Evolutionary conservation across 2,113 vertebrate species (phyloP).

Genomic region (Aldabrachelys gigantea): DNA sequence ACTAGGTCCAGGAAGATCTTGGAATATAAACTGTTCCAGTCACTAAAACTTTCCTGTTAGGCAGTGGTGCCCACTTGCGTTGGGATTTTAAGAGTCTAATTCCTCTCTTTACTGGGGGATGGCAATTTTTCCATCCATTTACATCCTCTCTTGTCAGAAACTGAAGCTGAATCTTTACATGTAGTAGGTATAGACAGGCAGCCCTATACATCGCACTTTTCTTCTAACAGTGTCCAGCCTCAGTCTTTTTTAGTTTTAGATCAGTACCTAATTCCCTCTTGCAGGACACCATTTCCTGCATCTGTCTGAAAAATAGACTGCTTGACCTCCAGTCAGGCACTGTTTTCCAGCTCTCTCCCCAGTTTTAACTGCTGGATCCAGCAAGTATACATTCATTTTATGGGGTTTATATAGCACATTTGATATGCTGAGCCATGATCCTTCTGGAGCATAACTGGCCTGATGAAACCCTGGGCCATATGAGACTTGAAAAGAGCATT

Average conservation of each 20-base stretch:
- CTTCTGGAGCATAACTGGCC: neutral
- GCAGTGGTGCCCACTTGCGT: neutral
- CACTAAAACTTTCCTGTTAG: neutral
- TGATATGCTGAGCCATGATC: neutral
- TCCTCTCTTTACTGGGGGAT: neutral
- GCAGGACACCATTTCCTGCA: neutral
- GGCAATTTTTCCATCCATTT: neutral
- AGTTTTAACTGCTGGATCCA: neutral
- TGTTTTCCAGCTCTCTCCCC: neutral
- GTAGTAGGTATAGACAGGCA: neutral
- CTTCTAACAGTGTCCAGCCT: neutral
- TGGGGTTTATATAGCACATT: neutral
- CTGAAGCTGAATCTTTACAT: neutral
- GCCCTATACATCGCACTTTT: neutral
- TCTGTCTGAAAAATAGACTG: neutral
- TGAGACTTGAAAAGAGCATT: neutral
- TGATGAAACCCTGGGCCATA: neutral
- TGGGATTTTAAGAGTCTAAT: neutral
- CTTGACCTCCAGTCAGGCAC: neutral
- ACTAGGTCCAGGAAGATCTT: neutral
- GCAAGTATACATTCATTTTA: fast-evolving
- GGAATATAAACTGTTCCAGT: neutral
- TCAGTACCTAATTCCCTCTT: fast-evolving
- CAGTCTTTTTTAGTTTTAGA: neutral
- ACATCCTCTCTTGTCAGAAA: neutral